Base-by-base conservation (phyloP, 1,140 invertebrate genomes). In the Limonius californicus region DNA sequence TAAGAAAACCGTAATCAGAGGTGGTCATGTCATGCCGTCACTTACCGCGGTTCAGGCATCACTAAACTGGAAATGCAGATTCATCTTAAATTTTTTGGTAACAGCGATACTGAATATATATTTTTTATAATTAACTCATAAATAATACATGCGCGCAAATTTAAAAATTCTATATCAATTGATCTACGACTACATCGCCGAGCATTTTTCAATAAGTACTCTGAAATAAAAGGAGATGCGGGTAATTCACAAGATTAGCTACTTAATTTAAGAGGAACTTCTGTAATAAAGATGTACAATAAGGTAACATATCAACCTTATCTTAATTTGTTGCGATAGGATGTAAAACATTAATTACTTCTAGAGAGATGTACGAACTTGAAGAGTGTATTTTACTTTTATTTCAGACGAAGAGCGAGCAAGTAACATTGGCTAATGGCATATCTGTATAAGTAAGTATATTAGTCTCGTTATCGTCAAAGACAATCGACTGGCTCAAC, bases 21-120 rank as follows among this genome's bases (percentile, higher is more conserved):
- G 68, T 67, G 65, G 62, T 57, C 68, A 67, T 59, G 65, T 65
- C 68, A 67, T 54, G 55, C n/a, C 45, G 47, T 55, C 21, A 21
- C 54, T 23, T 55, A 16, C 16, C 42, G 42, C 16, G n/a, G 42
- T 43, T 43, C 42, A 16, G 42, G n/a, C 2, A 43, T 16, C 23
- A 27, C 23, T 27, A 27, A 27, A 27, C 23, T 27, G 23, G 23
- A 27, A 27, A 27, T 27, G 23, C 23, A 27, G 23, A 27, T 27
- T 27, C 23, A 27, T 4, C 3, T 4, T 27, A 27, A 27, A 27
- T 4, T 27, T 27, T 27, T 27, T 27, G 23, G 23, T 27, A 27
- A 27, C 23, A 27, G 9, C 9, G 23, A 3, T 27, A 9, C 23
- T 9, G 23, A 9, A 27, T 27, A 27, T 9, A 27, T 27, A 27